phyloP scores from a whole-genome alignment of 2,797 vertebrate genomes.

The Semaprochilodus insignis region DNA sequence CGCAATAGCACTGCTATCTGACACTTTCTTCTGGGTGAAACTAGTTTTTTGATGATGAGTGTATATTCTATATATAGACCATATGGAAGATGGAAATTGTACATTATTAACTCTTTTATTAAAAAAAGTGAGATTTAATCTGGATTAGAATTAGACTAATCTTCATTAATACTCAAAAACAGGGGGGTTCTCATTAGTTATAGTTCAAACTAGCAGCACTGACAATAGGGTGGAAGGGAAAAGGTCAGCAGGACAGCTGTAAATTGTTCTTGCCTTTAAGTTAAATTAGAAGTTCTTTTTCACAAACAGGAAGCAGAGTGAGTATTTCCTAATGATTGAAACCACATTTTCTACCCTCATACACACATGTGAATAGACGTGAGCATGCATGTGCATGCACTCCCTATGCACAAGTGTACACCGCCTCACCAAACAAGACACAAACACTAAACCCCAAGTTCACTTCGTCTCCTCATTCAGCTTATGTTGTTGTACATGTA shows the following conservation, averaged over 20 bases:
- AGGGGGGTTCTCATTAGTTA: too few relatives aligned
- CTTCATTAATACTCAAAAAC: too few relatives aligned
- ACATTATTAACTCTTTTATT: too few relatives aligned
- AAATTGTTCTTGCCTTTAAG: constrained; percentile 63
- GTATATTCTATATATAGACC: too few relatives aligned
- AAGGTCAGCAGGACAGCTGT: neutral
- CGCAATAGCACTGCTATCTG: too few relatives aligned
- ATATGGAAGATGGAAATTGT: too few relatives aligned
- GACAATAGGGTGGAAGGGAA: neutral
- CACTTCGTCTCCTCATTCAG: neutral
- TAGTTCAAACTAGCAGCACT: neutral
- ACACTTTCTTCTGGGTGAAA: too few relatives aligned
- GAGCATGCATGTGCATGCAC: neutral
- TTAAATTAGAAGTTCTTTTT: constrained; percentile 73
- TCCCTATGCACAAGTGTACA: neutral
- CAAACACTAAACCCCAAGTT: neutral
- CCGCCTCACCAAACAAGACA: neutral
- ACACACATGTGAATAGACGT: neutral
- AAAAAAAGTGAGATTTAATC: too few relatives aligned
- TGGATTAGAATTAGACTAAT: too few relatives aligned
- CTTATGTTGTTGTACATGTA: neutral
- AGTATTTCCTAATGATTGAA: constrained; percentile 68
- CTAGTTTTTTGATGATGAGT: too few relatives aligned
- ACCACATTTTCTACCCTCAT: constrained; percentile 60
- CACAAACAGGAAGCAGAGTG: constrained; percentile 72